phyloP scores from a whole-genome alignment of 2,888 invertebrate genomes.

The Stictocephala bisonia region DNA sequence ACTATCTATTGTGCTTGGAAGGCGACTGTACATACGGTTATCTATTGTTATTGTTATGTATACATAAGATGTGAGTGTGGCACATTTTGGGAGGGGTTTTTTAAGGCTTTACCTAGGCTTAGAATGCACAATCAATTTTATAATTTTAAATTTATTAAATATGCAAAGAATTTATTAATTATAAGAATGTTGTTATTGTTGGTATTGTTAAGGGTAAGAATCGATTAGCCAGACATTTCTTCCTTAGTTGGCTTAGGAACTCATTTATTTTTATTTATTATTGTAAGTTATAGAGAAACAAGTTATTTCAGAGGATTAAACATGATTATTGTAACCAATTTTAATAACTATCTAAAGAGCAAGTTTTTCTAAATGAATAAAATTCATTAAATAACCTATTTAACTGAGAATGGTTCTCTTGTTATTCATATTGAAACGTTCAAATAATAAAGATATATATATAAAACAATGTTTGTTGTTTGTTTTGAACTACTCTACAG shows the following conservation, averaged over 20 bases:
- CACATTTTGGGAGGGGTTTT: constrained; percentile 32
- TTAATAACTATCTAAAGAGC: constrained; percentile 18
- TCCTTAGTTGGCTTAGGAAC: background rate
- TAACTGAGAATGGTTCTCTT: constrained; percentile 29
- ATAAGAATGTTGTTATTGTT: constrained; percentile 42
- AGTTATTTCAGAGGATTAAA: background rate
- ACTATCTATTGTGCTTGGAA: background rate
- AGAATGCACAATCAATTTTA: constrained; percentile 38
- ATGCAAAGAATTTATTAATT: constrained; percentile 38
- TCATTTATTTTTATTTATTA: background rate
- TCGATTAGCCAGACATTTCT: background rate
- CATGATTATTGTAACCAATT: background rate
- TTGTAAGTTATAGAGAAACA: background rate
- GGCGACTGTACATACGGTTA: background rate
- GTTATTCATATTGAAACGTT: constrained; percentile 41
- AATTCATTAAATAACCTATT: constrained; percentile 14
- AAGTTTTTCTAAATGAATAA: too few species aligned
- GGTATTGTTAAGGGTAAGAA: constrained; percentile 33
- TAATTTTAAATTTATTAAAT: constrained; percentile 33
- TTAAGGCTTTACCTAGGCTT: constrained; percentile 37
- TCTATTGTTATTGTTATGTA: too few species aligned
- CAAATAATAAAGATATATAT: constrained; percentile 39
- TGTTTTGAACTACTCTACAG: too few species aligned
- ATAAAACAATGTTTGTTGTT: background rate
- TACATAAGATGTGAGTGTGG: constrained; percentile 16